Conservation (phyloP, 2,888 invertebrate genomes). For the Steromphala cineraria region DNA sequence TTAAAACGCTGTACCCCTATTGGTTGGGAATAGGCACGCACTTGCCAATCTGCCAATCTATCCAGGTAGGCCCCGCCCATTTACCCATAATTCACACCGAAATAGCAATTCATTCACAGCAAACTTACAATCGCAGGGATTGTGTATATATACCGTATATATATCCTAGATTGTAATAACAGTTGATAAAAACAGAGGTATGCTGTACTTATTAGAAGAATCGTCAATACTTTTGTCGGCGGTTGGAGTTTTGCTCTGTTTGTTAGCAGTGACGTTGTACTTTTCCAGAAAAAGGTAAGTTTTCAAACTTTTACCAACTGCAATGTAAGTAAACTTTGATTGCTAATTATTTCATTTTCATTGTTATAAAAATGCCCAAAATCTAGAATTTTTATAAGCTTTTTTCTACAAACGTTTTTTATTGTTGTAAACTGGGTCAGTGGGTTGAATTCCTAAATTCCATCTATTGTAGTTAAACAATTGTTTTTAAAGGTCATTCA, state of each 20-base stretch:
- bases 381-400: too few species aligned
- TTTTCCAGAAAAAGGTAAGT: not conserved
- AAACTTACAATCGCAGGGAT: too few species aligned
- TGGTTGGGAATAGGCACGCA: not conserved
- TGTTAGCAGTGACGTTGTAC: not conserved
- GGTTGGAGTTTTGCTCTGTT: not conserved
- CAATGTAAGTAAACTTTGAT: too few species aligned
- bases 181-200: not conserved
- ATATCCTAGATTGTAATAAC: not conserved
- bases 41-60: constrained; percentile 24
- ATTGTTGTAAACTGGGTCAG: not conserved
- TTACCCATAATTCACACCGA: constrained; percentile 43
- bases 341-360: too few species aligned
- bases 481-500: not conserved
- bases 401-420: too few species aligned
- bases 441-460: not conserved
- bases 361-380: too few species aligned
- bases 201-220: not conserved
- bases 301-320: too few species aligned
- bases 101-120: not conserved
- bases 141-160: too few species aligned
- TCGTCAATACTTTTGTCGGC: not conserved
- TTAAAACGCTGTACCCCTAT: not conserved
- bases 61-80: constrained; percentile 37
- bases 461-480: not conserved